Base-by-base conservation (phyloP, 2,113 vertebrate species). In the Archilochus colubris region DNA sequence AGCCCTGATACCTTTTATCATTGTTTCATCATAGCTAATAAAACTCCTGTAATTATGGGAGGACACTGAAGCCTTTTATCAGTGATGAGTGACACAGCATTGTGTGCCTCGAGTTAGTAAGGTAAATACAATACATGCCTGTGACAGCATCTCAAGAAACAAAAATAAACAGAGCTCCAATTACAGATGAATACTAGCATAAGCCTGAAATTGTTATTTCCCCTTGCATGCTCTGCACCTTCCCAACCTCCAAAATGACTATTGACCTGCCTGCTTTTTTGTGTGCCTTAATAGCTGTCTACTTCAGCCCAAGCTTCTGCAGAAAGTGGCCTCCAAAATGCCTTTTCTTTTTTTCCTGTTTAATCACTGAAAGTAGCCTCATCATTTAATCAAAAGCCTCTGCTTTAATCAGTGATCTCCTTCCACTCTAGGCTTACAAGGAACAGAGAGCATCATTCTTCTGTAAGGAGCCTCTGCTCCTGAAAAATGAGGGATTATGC, bases 1-100 rank as follows among this genome's bases (percentile, higher is more conserved):
- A 98, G 97, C 97, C 95, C 93, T 53, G 72, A 50, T 92, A 93
- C 48, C 86, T 97, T 95, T 95, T 88, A 95, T 91, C 61, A 50
- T 90, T 80, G 79, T 98, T 97, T 98, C 98, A 98, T 96, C 96
- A 82, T 66, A 88, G 86, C 82, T 69, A 84, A 94, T 97, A 93
- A 95, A 91, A 94, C 97, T 96, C 96, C 98, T 14, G 61, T 94
- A 96, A 98, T 98, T 96, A 97, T 50, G 76, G 23, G 57, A 85
- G 91, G 96, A 95, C 88, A 93, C 91, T 88, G 94, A 96, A 96
- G 89, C 93, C 96, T 96, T 89, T 96, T 89, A 89, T 95, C 95
- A 89, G 76, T 68, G 95, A 51, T 96, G 97, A 97, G 93, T 97
- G 97, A 97, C 93, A 72, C 75, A 93, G 89, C 75, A 17, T 48